Base-by-base conservation (phyloP, 2,888 invertebrate species). In the Acrocyrtus sp. region DNA sequence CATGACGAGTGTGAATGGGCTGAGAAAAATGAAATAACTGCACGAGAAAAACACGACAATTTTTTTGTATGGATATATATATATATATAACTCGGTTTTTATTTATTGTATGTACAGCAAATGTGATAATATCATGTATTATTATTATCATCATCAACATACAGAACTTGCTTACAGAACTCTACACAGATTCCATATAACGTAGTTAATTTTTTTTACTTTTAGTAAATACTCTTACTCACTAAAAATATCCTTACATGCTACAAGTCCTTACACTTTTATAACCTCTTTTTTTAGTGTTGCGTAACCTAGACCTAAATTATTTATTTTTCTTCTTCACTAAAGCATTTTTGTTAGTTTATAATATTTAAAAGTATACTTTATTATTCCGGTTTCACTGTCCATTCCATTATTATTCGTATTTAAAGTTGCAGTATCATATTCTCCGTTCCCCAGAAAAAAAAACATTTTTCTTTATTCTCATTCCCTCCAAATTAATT, bases 91-190 rank as follows among this genome's bases (percentile, higher is more conserved):
- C 72, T 58, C 57, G 63, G 47, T 62, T 54, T 68, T n/a, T n/a
- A n/a, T 69, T 69, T 69, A 69, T 70, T 70, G 62, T 72, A 72
- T 72, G 51, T 72, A 72, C 72, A 72, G 72, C 63, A n/a, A 72
- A 63, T 63, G 53, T 69, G 15, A 27, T 57, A 63, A 72, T 63
- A 70, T 60, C 34, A 27, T 51, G 43, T 45, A 41, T 53, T 63
- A 60, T 60, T 60, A 60, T 43, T 45, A 61, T 69, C 60, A 68
- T 66, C 68, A 60, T 68, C 58, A 58, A 69, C 69, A 61, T 69
- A 56, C 61, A 29, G 41, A 69, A 69, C 61, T 61, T 60, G 43
- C 41, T 17, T 17, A 41, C 15, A 41, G 17, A 34, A 34, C 1
- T 17, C 19, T 21, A 26, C 27, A 24, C 43, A 26, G 26, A 43